Evolutionary conservation across 2,888 invertebrate genomes (phyloP).

Genomic region (Pocota personata): DNA sequence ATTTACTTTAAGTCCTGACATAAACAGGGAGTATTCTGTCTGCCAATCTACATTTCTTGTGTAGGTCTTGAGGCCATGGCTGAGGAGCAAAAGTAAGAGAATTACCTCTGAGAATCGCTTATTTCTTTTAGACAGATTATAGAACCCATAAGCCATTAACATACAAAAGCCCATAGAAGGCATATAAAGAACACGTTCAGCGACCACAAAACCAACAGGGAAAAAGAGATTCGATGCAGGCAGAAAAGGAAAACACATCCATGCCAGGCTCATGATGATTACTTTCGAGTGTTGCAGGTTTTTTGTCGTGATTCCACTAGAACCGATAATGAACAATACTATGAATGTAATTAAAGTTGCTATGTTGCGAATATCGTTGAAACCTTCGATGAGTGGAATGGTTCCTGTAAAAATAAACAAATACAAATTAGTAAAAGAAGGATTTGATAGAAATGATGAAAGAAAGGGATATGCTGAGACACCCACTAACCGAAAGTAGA

Average conservation of each 20-base stretch:
- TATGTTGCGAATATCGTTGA: constrained; percentile 91
- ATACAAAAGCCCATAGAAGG: constrained; percentile 99
- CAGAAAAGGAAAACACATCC: constrained; percentile 95
- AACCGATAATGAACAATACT: constrained; percentile 84
- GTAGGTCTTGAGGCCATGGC: constrained; percentile 94
- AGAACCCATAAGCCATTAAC: constrained; percentile 94
- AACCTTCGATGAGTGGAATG: constrained; percentile 90
- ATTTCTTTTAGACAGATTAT: constrained; percentile 84
- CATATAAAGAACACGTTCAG: constrained; percentile 97
- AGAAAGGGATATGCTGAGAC: too few species aligned
- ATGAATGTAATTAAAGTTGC: constrained; percentile 88
- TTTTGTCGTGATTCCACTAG: constrained; percentile 83
- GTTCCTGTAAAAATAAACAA: constrained; percentile 77
- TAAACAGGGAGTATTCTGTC: constrained; percentile 96
- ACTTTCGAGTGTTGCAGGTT: constrained; percentile 87
- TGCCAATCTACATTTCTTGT: constrained; percentile 96
- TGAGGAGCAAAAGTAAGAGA: constrained; percentile 87
- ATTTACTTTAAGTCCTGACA: constrained; percentile 92
- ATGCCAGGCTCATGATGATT: constrained; percentile 91
- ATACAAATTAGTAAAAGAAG: not conserved
- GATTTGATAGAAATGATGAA: not conserved
- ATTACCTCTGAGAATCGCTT: constrained; percentile 69
- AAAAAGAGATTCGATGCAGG: constrained; percentile 99
- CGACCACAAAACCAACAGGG: constrained; percentile 98
- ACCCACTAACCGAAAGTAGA: too few species aligned